Conservation (phyloP, 1,140 invertebrate genomes). For the Acyrthosiphon pisum region DNA sequence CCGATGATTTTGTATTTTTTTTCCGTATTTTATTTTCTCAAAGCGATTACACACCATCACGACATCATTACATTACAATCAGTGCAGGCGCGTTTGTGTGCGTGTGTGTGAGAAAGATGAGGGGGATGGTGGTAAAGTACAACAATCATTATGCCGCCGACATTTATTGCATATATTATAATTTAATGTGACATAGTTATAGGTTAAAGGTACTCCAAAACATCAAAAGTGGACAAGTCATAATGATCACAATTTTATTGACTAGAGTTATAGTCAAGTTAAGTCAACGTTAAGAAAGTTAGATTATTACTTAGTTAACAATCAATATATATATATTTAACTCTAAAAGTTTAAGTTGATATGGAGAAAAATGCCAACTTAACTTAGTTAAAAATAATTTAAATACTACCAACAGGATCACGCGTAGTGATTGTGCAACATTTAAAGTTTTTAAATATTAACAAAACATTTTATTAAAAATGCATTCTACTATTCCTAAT, state of each 20-base stretch:
- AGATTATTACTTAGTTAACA: neutral
- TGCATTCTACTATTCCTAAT: neutral
- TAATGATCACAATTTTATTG: too few relatives aligned
- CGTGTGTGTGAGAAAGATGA: too few relatives aligned
- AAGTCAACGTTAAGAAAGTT: neutral
- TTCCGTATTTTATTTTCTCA: neutral
- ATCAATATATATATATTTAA: neutral
- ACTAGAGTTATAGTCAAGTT: too few relatives aligned
- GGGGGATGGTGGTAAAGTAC: neutral
- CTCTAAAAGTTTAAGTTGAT: neutral
- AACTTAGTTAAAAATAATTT: neutral
- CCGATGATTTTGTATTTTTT: slow-evolving; percentile 8
- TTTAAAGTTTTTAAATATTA: neutral
- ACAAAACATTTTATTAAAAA: neutral
- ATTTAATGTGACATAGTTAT: neutral
- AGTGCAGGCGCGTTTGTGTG: neutral
- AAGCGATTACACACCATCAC: neutral
- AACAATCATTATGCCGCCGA: neutral
- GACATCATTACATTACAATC: neutral
- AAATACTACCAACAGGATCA: neutral
- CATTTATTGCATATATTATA: neutral
- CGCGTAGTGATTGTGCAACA: neutral
- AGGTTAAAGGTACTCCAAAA: neutral
- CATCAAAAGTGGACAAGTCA: neutral
- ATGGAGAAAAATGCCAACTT: neutral